A percentile compares a stretch with the other conserved stretches of the same genome.
Conservation (phyloP, 2,888 invertebrate species). For the Conistra vaccinii region DNA sequence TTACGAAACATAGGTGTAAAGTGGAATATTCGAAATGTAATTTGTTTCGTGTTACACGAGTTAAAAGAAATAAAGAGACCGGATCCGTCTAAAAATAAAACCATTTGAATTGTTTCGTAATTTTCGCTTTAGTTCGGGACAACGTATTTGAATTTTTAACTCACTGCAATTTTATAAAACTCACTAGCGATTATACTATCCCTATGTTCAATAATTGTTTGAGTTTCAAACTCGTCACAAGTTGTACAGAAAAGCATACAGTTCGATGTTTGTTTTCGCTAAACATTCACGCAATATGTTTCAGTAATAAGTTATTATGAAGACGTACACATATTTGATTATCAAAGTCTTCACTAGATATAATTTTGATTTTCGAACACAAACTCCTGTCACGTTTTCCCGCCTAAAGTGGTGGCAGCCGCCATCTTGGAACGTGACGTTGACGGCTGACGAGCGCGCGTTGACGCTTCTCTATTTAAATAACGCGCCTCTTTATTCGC, state of each 20-base stretch:
- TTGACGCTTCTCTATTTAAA: slow-evolving; percentile 86
- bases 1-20: slow-evolving; percentile 42
- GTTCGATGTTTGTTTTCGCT: slow-evolving; percentile 40
- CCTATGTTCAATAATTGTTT: slow-evolving; percentile 24
- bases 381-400: slow-evolving; percentile 82
- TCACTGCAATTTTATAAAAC: slow-evolving; percentile 14
- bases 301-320: slow-evolving; percentile 63
- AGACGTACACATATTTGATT: slow-evolving; percentile 64
- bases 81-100: slow-evolving; percentile 36
- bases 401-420: slow-evolving; percentile 81
- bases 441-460: slow-evolving; percentile 74
- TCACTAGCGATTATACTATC: not conserved
- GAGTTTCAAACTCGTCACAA: slow-evolving; percentile 28
- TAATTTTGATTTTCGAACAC: slow-evolving; percentile 74
- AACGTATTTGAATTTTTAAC: slow-evolving; percentile 6
- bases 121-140: slow-evolving; percentile 19
- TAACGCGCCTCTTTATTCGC: slow-evolving; percentile 80
- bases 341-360: slow-evolving; percentile 62
- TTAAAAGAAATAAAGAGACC: slow-evolving; percentile 37
- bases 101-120: slow-evolving; percentile 14
- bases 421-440: slow-evolving; percentile 88
- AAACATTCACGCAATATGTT: slow-evolving; percentile 50
- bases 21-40: slow-evolving; percentile 45
- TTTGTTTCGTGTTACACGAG: slow-evolving; percentile 37
- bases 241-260: slow-evolving; percentile 32